Base-by-base conservation (phyloP, 92 coral and sea anemone species). In the Actinostola sp. region DNA sequence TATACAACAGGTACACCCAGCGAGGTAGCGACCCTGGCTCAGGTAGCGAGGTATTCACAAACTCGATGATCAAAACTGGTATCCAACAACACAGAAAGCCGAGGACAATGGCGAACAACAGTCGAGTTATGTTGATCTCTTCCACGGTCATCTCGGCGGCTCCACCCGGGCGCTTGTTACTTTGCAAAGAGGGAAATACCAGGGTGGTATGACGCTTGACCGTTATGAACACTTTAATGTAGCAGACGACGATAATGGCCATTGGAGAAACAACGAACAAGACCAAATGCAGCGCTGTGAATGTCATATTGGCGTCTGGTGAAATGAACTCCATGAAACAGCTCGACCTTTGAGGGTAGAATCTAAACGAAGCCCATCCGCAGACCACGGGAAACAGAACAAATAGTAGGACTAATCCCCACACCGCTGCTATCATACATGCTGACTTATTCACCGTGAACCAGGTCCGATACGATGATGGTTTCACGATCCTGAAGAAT, bases 11-110 rank as follows among this genome's bases (percentile, higher is more conserved):
- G 26, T 73, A 83, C 0, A 79, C 70, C 42, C 72, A 78, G 3
- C 96, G 83, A 14, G 92, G 86, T 25, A 90, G 64, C 3, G 65
- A 39, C 13, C 60, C 54, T 3, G 75, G 39, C 63, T 66, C 70
- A 13, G 84, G 69, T 14, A 74, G 50, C 33, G 73, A 60, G 2
- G 89, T 76, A 13, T 66, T 70, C 7, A 85, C 71, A 31, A 83
- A 59, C 34, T 90, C 89, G 8, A 87, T 83, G 15, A 73, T 29
- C 0, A 88, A 82, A 23, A 87, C 86, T 20, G 96, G 92, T 14
- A 80, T 78, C 96, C 96, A 87, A 48, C 96, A 90, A 32, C 75
- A 31, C 1, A 66, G 58, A 29, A 86, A 87, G 0, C 84, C 96
- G 26, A 90, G 67, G 6, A 86, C 87, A 31, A 84, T 55, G n/a